A percentile compares a stretch with the other conserved stretches of the same genome.
phyloP scores from a whole-genome alignment of 1,140 invertebrate genomes.

The Lucilia cuprina region DNA sequence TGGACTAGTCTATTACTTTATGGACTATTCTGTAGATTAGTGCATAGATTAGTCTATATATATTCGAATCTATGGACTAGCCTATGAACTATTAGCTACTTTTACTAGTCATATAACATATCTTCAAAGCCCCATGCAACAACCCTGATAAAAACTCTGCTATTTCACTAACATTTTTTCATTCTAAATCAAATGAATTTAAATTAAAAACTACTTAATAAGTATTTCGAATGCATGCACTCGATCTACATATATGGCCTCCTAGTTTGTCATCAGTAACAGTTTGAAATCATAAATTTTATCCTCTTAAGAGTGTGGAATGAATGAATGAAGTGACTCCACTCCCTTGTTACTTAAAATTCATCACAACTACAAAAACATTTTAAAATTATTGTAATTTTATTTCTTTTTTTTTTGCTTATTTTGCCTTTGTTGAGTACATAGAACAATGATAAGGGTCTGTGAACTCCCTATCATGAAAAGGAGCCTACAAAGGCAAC shows the following conservation, averaged over 20 bases:
- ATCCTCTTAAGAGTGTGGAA: background rate
- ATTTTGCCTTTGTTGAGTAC: background rate
- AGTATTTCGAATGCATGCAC: background rate
- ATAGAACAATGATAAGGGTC: background rate
- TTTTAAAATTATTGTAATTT: background rate
- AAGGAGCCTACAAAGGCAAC: background rate
- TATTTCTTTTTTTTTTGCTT: background rate
- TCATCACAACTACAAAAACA: background rate
- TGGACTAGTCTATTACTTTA: too few species aligned
- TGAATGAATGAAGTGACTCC: background rate
- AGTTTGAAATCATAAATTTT: constrained; percentile 3
- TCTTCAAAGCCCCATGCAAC: too few species aligned
- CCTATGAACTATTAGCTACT: too few species aligned
- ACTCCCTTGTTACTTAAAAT: constrained; percentile 13
- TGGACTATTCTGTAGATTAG: too few species aligned
- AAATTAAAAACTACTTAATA: background rate
- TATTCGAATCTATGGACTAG: too few species aligned
- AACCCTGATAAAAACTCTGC: background rate
- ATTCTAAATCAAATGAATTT: background rate
- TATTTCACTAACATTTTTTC: background rate
- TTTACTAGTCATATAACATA: too few species aligned
- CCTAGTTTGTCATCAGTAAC: background rate
- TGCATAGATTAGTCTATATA: too few species aligned
- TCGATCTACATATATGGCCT: background rate
- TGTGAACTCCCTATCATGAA: background rate